Evolutionary conservation across 2,888 invertebrate genomes (phyloP).

Genomic region (Leucoma salicis): DNA sequence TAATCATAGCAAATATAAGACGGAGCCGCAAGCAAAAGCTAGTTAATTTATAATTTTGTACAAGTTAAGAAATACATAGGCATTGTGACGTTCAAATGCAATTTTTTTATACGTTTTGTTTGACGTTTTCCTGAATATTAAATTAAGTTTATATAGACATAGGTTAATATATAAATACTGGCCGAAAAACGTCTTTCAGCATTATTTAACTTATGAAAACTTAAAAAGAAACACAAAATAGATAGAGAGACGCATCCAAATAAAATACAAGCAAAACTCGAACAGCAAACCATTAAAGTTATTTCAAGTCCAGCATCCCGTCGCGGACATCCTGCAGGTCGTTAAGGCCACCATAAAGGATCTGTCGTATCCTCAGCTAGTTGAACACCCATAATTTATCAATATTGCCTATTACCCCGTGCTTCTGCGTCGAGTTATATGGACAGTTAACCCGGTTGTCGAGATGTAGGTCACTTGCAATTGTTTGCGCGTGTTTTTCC

Average conservation of each 20-base stretch:
- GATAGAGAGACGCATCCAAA: not conserved
- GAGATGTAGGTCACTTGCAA: constrained; percentile 28
- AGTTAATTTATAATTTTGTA: too few relatives aligned
- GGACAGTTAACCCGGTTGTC: constrained; percentile 57
- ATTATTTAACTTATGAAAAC: too few relatives aligned
- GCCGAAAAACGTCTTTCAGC: not conserved
- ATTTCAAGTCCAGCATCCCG: constrained; percentile 40
- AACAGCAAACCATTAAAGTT: constrained; percentile 26
- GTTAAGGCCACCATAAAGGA: constrained; percentile 34
- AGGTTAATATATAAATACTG: too few relatives aligned
- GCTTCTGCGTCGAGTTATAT: constrained; percentile 45
- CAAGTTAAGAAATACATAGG: too few relatives aligned
- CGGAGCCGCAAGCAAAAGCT: too few relatives aligned
- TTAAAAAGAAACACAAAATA: too few relatives aligned
- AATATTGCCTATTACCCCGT: constrained; percentile 55
- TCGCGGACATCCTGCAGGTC: constrained; percentile 40
- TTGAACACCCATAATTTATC: constrained; percentile 60
- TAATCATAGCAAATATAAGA: too few relatives aligned
- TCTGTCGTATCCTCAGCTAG: constrained; percentile 33
- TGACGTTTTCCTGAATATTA: too few relatives aligned
- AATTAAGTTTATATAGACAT: too few relatives aligned
- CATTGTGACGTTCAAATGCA: too few relatives aligned
- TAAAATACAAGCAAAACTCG: not conserved
- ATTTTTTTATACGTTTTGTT: too few relatives aligned
- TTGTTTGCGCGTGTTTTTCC: constrained; percentile 23